Percentiles rank a stretch among this genome's conserved stretches.
Conservation (phyloP, 2,888 invertebrate genomes). For the Mactromeris polynyma region DNA sequence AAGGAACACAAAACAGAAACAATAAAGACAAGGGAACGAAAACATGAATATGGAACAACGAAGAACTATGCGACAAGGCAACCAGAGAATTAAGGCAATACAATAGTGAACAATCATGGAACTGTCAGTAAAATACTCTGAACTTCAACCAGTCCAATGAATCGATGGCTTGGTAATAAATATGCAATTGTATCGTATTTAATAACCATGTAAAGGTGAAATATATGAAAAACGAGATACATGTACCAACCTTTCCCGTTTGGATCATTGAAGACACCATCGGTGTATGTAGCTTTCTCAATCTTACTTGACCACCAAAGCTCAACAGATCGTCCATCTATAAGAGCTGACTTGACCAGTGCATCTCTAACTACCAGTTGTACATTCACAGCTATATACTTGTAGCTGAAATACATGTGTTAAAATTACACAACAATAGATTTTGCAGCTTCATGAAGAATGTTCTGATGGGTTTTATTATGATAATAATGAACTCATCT, state of each 20-base stretch:
- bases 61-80: not conserved
- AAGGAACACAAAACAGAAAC: not conserved
- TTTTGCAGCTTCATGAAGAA: too few species aligned
- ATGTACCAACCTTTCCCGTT: conserved; percentile 49
- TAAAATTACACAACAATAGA: not conserved
- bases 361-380: conserved; percentile 60
- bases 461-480: too few species aligned
- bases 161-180: too few species aligned
- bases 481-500: too few species aligned
- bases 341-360: conserved; percentile 55
- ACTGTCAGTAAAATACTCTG: too few species aligned
- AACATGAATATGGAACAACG: not conserved
- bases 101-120: too few species aligned
- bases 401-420: conserved; percentile 46
- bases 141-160: too few species aligned
- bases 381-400: conserved; percentile 66
- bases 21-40: not conserved
- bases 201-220: too few species aligned
- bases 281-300: conserved; percentile 59
- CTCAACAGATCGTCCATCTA: conserved; percentile 44
- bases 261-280: conserved; percentile 62
- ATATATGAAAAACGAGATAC: not conserved
- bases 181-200: too few species aligned
- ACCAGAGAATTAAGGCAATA: not conserved
- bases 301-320: conserved; percentile 56